Base-by-base conservation (phyloP, 2,113 vertebrate genomes). In the Poeciliopsis occidentalis region DNA sequence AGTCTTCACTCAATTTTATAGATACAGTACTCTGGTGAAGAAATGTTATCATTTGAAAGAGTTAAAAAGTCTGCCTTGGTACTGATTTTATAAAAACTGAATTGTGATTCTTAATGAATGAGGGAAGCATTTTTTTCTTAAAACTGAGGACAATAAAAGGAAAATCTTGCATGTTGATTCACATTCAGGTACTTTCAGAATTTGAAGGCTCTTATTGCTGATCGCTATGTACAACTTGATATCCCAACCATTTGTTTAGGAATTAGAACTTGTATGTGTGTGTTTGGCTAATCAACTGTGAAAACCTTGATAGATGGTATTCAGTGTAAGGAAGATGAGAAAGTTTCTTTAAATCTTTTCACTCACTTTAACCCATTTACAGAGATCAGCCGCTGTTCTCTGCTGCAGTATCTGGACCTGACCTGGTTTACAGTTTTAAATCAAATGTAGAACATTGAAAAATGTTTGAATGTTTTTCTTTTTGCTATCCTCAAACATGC, bases 101-200 rank as follows among this genome's bases (percentile, higher is more conserved):
- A 54, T 26, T 60, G 22, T 62, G 41, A 19, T 67, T 77, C 80
- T 1, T 71, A 26, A 72, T 69, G 11, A 29, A 22, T 26, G 54
- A 84, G 67, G 81, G 54, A 76, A 73, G 24, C 39, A 32, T 75
- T 80, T 80, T 5, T 68, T 41, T 3, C 39, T 13, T 41, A 13
- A 4, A 34, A 34, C 30, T 24, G 4, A 51, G 7, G 47, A 22
- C 13, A 17, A 19, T 17, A 7, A 10, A 8, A 54, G 22, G 51
- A 27, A 47, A n/a, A 37, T 39, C 8, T 78, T 3, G 60, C 64
- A 19, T 15, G 76, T 32, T 71, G 39, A 37, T 69, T 13, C 54
- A 61, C 64, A 19, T 67, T 65, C 64, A 67, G 85, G 83, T 87
- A 87, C 71, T 67, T 71, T 26, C 2, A 81, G 34, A 64, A 29